Percentiles rank a stretch among this genome's conserved stretches.
Evolutionary conservation across 2,888 invertebrate genomes (phyloP).

Genomic region (Hipparchia sbordonii): DNA sequence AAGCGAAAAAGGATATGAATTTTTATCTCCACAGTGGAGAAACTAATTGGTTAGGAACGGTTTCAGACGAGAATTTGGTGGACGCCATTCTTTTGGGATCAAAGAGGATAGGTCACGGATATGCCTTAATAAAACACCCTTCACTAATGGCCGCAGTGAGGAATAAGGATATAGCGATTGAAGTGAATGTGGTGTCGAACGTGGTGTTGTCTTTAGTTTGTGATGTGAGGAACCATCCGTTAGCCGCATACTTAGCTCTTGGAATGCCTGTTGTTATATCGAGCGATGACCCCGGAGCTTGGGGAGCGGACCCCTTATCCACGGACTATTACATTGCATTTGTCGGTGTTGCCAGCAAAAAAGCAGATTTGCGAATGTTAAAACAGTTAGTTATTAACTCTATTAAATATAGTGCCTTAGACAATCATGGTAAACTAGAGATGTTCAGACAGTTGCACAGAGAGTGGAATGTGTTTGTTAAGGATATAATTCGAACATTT

Average conservation of each 20-base stretch:
- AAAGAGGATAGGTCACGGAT: constrained; percentile 91
- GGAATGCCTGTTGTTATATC: constrained; percentile 89
- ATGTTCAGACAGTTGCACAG: constrained; percentile 52
- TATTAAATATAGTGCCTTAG: constrained; percentile 85
- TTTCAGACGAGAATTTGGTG: constrained; percentile 87
- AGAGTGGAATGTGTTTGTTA: constrained; percentile 65
- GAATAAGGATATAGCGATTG: constrained; percentile 85
- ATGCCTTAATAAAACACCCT: constrained; percentile 89
- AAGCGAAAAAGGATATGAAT: constrained; percentile 78
- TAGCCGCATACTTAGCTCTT: constrained; percentile 84
- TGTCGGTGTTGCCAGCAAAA: constrained; percentile 87
- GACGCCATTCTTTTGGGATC: constrained; percentile 90
- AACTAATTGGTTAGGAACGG: constrained; percentile 87
- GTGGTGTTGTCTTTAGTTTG: constrained; percentile 86
- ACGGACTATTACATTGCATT: constrained; percentile 92
- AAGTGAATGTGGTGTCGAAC: constrained; percentile 92
- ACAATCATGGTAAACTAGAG: constrained; percentile 50
- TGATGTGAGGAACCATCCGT: constrained; percentile 91
- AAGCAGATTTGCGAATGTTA: constrained; percentile 86
- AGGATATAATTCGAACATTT: constrained; percentile 40
- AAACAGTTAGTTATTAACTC: constrained; percentile 91
- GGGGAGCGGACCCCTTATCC: constrained; percentile 88
- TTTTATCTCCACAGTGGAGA: constrained; percentile 92
- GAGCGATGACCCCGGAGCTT: constrained; percentile 90
- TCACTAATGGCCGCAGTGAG: constrained; percentile 81